Conservation (phyloP, 1,140 invertebrate genomes). For the Neodiprion fabricii region DNA sequence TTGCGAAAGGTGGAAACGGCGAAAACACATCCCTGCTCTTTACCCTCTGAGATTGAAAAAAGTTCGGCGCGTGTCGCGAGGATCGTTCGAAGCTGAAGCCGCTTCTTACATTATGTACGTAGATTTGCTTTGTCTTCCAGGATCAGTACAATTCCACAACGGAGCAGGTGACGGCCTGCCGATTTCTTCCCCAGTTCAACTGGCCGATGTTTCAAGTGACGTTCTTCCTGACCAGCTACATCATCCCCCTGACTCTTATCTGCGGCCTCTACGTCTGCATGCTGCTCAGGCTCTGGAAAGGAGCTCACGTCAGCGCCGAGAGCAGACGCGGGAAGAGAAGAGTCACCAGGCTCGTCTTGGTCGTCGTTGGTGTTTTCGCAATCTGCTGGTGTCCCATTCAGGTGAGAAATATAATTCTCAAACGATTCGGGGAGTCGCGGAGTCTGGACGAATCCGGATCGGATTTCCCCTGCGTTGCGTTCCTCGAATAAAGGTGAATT, state of each 20-base stretch:
- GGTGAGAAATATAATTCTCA: conserved; percentile 60
- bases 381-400: conserved; percentile 96
- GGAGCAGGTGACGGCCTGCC: conserved; percentile 48
- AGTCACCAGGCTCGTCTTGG: conserved; percentile 92
- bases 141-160: conserved; percentile 24
- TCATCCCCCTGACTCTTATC: conserved; percentile 85
- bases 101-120: conserved; percentile 26
- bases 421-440: neutral
- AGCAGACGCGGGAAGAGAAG: conserved; percentile 84
- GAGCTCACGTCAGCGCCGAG: conserved; percentile 74
- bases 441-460: neutral
- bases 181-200: conserved; percentile 47
- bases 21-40: too few species aligned
- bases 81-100: neutral
- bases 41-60: too few species aligned
- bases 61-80: too few species aligned
- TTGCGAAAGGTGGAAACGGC: too few species aligned
- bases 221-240: conserved; percentile 87
- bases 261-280: conserved; percentile 91
- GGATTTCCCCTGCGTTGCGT: too few species aligned
- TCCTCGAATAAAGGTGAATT: too few species aligned
- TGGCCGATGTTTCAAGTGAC: conserved; percentile 69
- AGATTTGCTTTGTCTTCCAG: conserved; percentile 42
- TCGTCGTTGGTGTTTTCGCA: conserved; percentile 94
- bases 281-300: conserved; percentile 87